These are phyloP conservation scores for Venturia canescens DNA, from an alignment of 1,140 invertebrate species.

Conservation along the genomic window DNA sequence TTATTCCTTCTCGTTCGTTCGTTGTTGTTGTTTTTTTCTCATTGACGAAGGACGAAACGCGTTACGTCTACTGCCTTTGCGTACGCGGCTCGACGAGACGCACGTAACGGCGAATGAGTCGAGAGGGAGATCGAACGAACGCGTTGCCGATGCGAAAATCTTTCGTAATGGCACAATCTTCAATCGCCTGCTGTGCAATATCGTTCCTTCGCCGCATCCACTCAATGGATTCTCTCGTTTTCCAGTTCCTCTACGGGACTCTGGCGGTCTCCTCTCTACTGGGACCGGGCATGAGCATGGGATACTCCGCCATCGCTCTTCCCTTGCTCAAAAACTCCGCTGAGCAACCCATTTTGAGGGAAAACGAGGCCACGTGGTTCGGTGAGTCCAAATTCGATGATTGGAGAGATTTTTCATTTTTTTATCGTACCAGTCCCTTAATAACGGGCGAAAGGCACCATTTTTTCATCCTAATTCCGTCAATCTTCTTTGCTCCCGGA, in stretches of 20 bases:
- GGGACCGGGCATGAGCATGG: constrained; percentile 64
- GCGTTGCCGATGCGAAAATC: background rate
- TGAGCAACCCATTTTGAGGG: constrained; percentile 34
- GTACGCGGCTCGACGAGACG: background rate
- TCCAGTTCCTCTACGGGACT: constrained; percentile 53
- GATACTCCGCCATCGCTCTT: constrained; percentile 66
- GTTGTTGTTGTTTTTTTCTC: background rate
- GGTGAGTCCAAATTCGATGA: constrained; percentile 48
- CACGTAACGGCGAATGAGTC: background rate
- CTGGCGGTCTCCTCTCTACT: constrained; percentile 45
- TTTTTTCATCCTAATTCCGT: too few relatives aligned
- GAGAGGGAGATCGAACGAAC: background rate
- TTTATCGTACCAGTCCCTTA: too few relatives aligned
- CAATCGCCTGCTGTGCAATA: background rate
- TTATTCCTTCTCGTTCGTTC: background rate
- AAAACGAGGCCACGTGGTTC: constrained; percentile 51
- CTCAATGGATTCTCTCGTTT: constrained; percentile 29
- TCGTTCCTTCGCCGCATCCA: constrained; percentile 1
- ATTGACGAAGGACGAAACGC: background rate
- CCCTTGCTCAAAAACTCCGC: constrained; percentile 53
- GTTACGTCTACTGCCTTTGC: background rate
- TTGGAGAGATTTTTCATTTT: too few relatives aligned
- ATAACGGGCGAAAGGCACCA: too few relatives aligned
- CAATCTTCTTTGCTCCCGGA: too few relatives aligned
- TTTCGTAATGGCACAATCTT: constrained; percentile 6